Conservation (phyloP, 2,888 invertebrate genomes). For the Synanthedon tipuliformis region DNA sequence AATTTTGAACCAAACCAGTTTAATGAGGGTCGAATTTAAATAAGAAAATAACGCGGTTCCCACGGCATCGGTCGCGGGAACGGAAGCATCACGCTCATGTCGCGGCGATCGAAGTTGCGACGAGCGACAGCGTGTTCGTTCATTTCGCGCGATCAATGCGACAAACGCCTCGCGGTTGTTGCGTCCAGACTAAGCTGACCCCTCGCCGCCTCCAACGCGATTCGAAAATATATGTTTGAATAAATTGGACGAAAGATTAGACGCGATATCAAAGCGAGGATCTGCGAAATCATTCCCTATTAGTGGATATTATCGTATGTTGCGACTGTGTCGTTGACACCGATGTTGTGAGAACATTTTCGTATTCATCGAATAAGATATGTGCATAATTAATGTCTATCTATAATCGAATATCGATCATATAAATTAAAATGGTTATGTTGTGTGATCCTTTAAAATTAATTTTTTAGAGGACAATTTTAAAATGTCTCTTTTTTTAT, state of each 20-base stretch:
- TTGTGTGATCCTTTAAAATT: too few relatives aligned
- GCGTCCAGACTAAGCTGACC: neutral
- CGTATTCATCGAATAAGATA: neutral
- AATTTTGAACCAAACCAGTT: constrained; percentile 69
- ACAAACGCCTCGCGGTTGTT: constrained; percentile 14
- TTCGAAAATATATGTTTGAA: constrained; percentile 20
- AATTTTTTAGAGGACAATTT: too few relatives aligned
- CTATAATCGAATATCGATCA: too few relatives aligned
- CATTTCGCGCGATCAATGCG: constrained; percentile 26
- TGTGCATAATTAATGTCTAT: too few relatives aligned
- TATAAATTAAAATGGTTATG: too few relatives aligned
- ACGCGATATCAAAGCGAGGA: constrained; percentile 26
- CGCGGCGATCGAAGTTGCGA: neutral
- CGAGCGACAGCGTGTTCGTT: constrained; percentile 10
- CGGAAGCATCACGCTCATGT: constrained; percentile 48
- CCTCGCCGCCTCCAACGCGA: neutral
- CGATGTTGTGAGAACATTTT: constrained; percentile 28
- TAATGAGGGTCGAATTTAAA: constrained; percentile 71
- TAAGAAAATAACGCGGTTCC: constrained; percentile 68
- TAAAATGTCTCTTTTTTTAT: too few relatives aligned
- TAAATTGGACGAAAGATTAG: constrained; percentile 19
- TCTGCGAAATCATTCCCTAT: constrained; percentile 38
- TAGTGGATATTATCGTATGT: constrained; percentile 34
- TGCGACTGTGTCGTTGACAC: constrained; percentile 31
- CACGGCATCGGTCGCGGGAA: constrained; percentile 67